Base-by-base conservation (phyloP, 2,113 vertebrate genomes). In the Etheostoma spectabile region DNA sequence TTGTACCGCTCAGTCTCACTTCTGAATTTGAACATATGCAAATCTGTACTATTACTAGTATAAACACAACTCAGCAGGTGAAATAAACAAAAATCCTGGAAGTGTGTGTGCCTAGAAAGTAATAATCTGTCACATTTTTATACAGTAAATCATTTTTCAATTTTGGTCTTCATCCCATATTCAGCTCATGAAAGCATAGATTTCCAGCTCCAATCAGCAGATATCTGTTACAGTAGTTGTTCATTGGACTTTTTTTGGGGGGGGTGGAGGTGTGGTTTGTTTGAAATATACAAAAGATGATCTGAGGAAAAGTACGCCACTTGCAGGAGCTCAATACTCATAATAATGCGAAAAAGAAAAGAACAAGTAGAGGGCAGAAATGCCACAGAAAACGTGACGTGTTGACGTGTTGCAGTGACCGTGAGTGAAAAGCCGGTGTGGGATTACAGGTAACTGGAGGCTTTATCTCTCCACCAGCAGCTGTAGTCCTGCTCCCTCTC, bases 371-470 rank as follows among this genome's bases (percentile, higher is more conserved):
- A 27, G 45, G 46, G 33, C 12, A 52, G 16, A 56, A 55, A 38
- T 18, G 33, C 11, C 6, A 15, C 30, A 49, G 55, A 46, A 35
- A 78, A 35, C 65, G 27, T n/a, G 35, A 35, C 65, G 27, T n/a
- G 35, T 59, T 27, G 60, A 35, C 65, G 27, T n/a, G 35, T 59
- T 27, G 60, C 52, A 67, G 66, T n/a, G 67, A 46, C 74, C 68
- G 74, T 48, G 55, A 70, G 51, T 55, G 63, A 77, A 67, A 33
- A 62, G 63, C 59, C 30, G 59, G 70, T 68, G 65, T 83, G 62
- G 89, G 89, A 85, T 84, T 87, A 85, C 71, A 85, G 78, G 85
- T 82, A 83, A 78, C 65, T 8, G 78, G 18, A 21, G 82, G 67
- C 62, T 71, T 90, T 81, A 86, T 88, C 79, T 52, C 60, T 57